phyloP scores from a whole-genome alignment of 2,797 vertebrate genomes.

The Alauda arvensis region DNA sequence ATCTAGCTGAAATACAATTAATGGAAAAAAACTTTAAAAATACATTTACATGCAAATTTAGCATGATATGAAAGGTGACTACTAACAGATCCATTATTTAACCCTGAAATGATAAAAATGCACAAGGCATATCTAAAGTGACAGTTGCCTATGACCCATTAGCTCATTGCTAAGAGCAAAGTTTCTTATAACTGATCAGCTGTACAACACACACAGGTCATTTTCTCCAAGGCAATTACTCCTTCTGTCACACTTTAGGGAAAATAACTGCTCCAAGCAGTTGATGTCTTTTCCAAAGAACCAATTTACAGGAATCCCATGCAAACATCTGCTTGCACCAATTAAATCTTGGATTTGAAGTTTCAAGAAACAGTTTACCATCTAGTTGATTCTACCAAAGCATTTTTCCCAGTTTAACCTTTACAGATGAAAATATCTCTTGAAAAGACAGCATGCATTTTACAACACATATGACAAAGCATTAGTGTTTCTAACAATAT shows the following conservation, averaged over 20 bases:
- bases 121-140: background rate
- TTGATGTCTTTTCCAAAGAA: background rate
- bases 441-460: background rate
- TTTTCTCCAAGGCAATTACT: background rate
- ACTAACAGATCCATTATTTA: background rate
- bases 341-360: background rate
- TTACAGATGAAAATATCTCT: background rate
- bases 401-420: background rate
- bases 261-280: background rate
- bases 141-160: background rate
- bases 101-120: background rate
- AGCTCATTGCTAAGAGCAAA: background rate
- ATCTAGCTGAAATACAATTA: background rate
- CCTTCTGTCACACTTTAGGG: background rate
- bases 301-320: background rate
- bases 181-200: background rate
- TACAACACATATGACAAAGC: background rate
- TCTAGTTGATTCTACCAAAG: background rate
- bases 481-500: background rate
- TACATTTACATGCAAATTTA: background rate
- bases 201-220: rapidly evolving
- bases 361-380: background rate
- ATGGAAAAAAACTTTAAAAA: background rate
- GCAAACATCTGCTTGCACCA: background rate
- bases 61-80: background rate